Evolutionary conservation across 2,797 vertebrate species (phyloP), one percentile per base, ranked within the genome.

Genomic region (Huso huso): DNA sequence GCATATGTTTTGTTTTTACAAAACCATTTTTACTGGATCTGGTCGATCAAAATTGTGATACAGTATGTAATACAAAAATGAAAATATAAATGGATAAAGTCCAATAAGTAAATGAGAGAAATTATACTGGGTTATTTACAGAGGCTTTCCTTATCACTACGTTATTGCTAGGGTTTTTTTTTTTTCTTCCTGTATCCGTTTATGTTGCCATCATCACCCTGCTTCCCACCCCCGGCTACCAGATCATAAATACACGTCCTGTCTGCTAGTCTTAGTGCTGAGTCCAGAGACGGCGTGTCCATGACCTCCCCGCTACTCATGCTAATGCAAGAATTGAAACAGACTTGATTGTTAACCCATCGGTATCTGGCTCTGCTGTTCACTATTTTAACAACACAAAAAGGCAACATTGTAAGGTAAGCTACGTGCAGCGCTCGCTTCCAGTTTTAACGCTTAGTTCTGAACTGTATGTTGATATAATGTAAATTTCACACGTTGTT

Each of bases 341-440:
- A 64, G 65, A 70, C 62, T 48, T 10, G 65, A 67, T 70, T 23
- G 37, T 64, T 55, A 70, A 58, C 65, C 49, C 49, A 37, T 37
- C 37, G 69, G 64, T 62, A 58, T 66, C 65, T 65, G 69, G 61
- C 69, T 70, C 3, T 13, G 55, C 65, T 11, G 50, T 50, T 8
- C 23, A 48, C 11, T 18, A 49, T 49, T 37, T 49, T 51, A 13
- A 59, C 55, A 48, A 10, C 12, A 13, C 55, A 11, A 11, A 48
- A 13, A 58, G 53, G 52, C 49, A 48, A 49, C 8, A 52, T 61
- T 15, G 62, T 61, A 49, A 60, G 69, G 70, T 65, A 63, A 58
- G 51, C 51, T 9, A 49, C 10, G 23, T 11, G 8, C 37, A 6
- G 8, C 7, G 5, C 11, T 8, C 10, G 15, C 6, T 13, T 52